Conservation (phyloP, 2,888 invertebrate species). For the Theristus sp. region DNA sequence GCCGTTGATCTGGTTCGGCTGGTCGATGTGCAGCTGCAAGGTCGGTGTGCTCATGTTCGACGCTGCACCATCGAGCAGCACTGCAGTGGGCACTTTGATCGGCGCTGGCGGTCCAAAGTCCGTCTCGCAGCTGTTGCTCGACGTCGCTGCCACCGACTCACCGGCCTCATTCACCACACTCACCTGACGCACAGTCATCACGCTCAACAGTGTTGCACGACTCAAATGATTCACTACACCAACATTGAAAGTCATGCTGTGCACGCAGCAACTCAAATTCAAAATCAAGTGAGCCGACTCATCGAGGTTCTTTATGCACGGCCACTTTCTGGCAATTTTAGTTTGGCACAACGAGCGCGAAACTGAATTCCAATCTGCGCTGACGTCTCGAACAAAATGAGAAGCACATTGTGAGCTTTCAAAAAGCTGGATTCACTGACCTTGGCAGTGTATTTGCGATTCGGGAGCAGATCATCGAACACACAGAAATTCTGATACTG, state of each 20-base stretch:
- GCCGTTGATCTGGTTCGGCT: not conserved
- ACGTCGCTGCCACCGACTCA: not conserved
- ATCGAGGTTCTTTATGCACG: too few species aligned
- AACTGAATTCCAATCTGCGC: too few species aligned
- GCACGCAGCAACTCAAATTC: not conserved
- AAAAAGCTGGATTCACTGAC: not conserved
- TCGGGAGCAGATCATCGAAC: not conserved
- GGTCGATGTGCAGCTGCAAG: not conserved
- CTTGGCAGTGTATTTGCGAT: not conserved
- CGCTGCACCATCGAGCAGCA: not conserved
- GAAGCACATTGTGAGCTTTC: too few species aligned
- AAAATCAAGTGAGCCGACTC: not conserved
- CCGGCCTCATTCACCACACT: not conserved
- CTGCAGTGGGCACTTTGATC: not conserved
- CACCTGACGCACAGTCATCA: not conserved
- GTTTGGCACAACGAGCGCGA: too few species aligned
- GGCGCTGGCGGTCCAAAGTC: not conserved
- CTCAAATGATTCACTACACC: not conserved
- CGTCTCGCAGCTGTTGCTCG: not conserved
- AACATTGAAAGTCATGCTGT: too few species aligned
- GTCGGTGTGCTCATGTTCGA: not conserved
- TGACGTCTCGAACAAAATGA: too few species aligned
- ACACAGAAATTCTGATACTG: too few species aligned
- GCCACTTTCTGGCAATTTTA: too few species aligned
- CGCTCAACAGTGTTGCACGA: too few species aligned